These are phyloP conservation scores for Cladorhizidae sp. DNA, from an alignment of 37 sponge, comb jelly and placozoan species.

Conservation along the genomic window DNA sequence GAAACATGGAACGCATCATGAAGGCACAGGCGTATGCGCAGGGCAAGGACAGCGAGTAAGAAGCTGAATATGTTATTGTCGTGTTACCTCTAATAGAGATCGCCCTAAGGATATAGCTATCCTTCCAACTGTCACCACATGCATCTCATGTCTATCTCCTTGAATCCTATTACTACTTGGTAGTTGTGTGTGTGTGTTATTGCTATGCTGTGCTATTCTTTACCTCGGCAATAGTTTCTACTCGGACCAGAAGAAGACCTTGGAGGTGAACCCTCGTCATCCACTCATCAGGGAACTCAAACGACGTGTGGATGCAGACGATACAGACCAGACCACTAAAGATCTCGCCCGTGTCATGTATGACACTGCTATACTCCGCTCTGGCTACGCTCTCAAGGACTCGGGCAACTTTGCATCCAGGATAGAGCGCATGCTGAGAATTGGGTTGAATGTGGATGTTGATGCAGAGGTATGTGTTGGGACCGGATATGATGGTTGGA, in stretches of 20 bases:
- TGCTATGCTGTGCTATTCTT: not conserved
- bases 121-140: too few relatives aligned
- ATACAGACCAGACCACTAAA: conserved; percentile 62
- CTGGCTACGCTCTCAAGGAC: conserved; percentile 89
- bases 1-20: conserved; percentile 98
- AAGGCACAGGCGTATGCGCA: conserved; percentile 93
- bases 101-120: too few relatives aligned
- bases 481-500: too few relatives aligned
- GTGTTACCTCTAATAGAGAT: too few relatives aligned
- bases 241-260: conserved; percentile 93
- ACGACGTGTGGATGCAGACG: conserved; percentile 63
- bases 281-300: conserved; percentile 90
- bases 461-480: conserved; percentile 64
- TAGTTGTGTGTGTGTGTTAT: not conserved
- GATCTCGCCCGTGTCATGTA: conserved; percentile 87
- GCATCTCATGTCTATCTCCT: too few relatives aligned
- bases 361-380: conserved; percentile 91
- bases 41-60: conserved; percentile 63
- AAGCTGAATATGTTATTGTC: too few relatives aligned
- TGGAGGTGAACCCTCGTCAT: conserved; percentile 97
- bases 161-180: too few relatives aligned
- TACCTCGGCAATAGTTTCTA: conserved; percentile 67
- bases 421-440: conserved; percentile 93
- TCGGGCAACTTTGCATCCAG: conserved; percentile 86
- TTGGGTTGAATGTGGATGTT: conserved; percentile 81